A percentile compares a stretch with the other conserved stretches of the same genome.
phyloP scores from a whole-genome alignment of 2,797 vertebrate species.

The Schizopygopsis pylzovi region DNA sequence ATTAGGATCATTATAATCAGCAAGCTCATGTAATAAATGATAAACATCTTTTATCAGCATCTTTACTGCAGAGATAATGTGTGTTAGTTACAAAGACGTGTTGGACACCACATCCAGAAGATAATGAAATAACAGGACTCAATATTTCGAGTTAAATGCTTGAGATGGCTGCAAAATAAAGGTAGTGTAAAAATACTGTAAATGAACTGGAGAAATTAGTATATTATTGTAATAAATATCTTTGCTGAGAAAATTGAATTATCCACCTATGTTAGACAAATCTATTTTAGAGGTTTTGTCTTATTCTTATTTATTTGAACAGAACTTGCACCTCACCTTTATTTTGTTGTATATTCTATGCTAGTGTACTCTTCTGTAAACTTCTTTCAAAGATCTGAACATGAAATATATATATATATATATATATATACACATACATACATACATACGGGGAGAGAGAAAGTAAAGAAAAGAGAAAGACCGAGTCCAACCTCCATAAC shows the following conservation, averaged over 20 bases:
- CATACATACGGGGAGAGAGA: neutral
- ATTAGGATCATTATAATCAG: conserved; percentile 80
- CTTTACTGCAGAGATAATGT: conserved; percentile 50
- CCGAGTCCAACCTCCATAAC: neutral
- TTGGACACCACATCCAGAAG: neutral
- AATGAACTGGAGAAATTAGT: neutral
- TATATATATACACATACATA: no score
- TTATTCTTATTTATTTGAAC: neutral
- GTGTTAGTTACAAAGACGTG: conserved; percentile 34
- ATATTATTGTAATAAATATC: neutral
- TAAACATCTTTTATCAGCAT: conserved; percentile 73
- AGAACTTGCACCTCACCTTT: neutral
- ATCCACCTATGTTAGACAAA: neutral
- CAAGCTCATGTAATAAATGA: conserved; percentile 72
- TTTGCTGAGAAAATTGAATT: neutral
- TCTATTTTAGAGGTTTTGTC: neutral
- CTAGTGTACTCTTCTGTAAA: neutral
- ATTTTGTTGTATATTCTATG: neutral
- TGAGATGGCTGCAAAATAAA: neutral
- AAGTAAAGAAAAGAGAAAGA: neutral
- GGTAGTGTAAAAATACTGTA: neutral
- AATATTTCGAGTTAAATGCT: neutral
- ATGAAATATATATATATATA: neutral
- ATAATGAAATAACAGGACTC: conserved; percentile 10
- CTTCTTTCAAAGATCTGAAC: neutral